Percentiles rank a stretch among this genome's conserved stretches.
Evolutionary conservation across 1,140 invertebrate species (phyloP).

Genomic region (Drosophila arawakana): DNA sequence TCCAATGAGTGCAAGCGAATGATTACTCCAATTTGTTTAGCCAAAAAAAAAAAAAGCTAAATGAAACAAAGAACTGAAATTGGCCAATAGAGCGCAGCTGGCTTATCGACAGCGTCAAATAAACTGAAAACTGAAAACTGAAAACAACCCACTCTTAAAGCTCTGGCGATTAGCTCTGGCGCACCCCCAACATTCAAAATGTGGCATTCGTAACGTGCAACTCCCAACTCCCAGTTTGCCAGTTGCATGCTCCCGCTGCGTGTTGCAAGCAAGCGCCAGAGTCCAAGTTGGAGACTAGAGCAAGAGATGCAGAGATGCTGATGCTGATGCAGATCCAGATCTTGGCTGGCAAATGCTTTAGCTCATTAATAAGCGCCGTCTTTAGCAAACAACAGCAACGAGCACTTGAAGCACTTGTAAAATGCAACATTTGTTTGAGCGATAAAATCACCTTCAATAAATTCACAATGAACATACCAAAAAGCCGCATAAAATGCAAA

Average conservation of each 20-base stretch:
- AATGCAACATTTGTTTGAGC: slow-evolving; percentile 84
- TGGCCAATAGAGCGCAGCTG: slow-evolving; percentile 41
- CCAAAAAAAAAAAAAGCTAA: slow-evolving; percentile 1
- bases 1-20: slow-evolving; percentile 40
- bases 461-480: slow-evolving; percentile 84
- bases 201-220: not conserved
- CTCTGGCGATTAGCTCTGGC: slow-evolving; percentile 41
- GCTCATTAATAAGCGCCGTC: slow-evolving; percentile 81
- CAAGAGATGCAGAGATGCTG: not conserved
- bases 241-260: slow-evolving; percentile 39
- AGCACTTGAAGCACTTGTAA: slow-evolving; percentile 79
- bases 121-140: not conserved
- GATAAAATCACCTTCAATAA: slow-evolving; percentile 83
- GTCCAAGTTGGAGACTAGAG: not conserved
- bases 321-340: slow-evolving; percentile 25
- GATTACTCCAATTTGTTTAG: slow-evolving; percentile 70
- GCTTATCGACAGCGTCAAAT: slow-evolving; percentile 31
- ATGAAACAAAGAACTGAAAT: slow-evolving; percentile 25
- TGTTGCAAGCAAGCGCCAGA: slow-evolving; percentile 30
- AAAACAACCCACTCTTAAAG: slow-evolving; percentile 37
- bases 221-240: not conserved
- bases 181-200: slow-evolving; percentile 38
- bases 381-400: slow-evolving; percentile 69
- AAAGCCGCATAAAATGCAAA: slow-evolving; percentile 77
- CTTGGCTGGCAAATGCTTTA: slow-evolving; percentile 17